These are phyloP conservation scores for Callitettix versicolor DNA, from an alignment of 1,140 invertebrate genomes.

Conservation along the genomic window DNA sequence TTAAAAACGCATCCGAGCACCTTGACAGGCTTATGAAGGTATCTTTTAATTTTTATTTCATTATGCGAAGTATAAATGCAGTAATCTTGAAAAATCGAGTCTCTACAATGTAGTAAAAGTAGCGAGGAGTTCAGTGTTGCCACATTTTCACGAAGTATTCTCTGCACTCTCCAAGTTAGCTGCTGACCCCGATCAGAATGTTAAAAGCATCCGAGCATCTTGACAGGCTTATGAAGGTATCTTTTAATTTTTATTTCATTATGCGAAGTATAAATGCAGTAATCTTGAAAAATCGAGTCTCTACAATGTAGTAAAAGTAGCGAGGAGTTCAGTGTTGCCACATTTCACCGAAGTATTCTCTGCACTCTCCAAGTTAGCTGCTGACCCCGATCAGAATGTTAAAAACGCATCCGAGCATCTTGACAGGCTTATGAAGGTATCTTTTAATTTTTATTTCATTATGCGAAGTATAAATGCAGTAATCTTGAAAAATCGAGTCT, in stretches of 20 bases:
- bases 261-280: too few species aligned
- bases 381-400: slow-evolving; percentile 90
- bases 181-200: slow-evolving; percentile 88
- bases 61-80: too few species aligned
- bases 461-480: too few species aligned
- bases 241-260: too few species aligned
- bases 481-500: too few species aligned
- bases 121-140: slow-evolving; percentile 71
- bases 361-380: slow-evolving; percentile 79
- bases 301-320: slow-evolving; percentile 97
- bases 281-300: too few species aligned
- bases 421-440: slow-evolving; percentile 89
- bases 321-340: slow-evolving; percentile 69
- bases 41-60: too few species aligned
- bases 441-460: too few species aligned
- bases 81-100: too few species aligned
- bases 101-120: slow-evolving; percentile 98
- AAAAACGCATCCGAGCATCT: slow-evolving; percentile 91
- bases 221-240: slow-evolving; percentile 89
- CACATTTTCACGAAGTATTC: slow-evolving; percentile 90
- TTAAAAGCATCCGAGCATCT: slow-evolving; percentile 92
- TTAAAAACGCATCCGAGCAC: slow-evolving; percentile 90
- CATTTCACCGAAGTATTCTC: slow-evolving; percentile 92
- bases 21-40: slow-evolving; percentile 90
- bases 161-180: slow-evolving; percentile 82